These are phyloP conservation scores for Scaptomyza pallida DNA, from an alignment of 1,140 invertebrate genomes.

Conservation along the genomic window DNA sequence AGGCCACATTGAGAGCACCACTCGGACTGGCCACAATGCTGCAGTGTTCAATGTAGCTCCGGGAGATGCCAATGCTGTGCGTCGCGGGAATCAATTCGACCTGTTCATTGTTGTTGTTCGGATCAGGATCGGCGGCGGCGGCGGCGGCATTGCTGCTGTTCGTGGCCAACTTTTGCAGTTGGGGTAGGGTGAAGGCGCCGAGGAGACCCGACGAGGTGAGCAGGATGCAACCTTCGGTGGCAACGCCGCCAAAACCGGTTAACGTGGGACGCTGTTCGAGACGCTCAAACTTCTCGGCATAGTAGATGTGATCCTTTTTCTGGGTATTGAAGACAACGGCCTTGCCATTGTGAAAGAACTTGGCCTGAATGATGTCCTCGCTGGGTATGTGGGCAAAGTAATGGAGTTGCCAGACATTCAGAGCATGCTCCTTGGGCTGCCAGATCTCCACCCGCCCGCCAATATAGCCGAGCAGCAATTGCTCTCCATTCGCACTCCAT, in stretches of 20 bases:
- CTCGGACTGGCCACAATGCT: conserved; percentile 86
- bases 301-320: conserved; percentile 90
- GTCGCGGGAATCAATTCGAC: conserved; percentile 85
- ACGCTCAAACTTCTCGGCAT: conserved; percentile 93
- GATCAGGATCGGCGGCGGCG: background rate
- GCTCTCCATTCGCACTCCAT: conserved; percentile 93
- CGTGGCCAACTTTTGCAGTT: conserved; percentile 49
- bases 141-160: conserved; percentile 15
- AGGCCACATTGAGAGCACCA: conserved; percentile 91
- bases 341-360: conserved; percentile 94
- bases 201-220: conserved; percentile 94
- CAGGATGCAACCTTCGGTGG: conserved; percentile 91
- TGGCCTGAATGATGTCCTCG: conserved; percentile 91
- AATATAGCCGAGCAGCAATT: conserved; percentile 90
- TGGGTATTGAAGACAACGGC: conserved; percentile 87
- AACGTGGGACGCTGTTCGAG: conserved; percentile 91
- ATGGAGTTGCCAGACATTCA: conserved; percentile 91
- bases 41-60: conserved; percentile 90
- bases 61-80: conserved; percentile 89
- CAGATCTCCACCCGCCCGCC: conserved; percentile 91
- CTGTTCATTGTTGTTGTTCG: conserved; percentile 35
- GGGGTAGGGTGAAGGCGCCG: conserved; percentile 87
- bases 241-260: conserved; percentile 92
- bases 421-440: conserved; percentile 90
- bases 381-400: conserved; percentile 86